Base-by-base conservation (phyloP, 2,888 invertebrate species). In the Ommatoiulus sabulosus region DNA sequence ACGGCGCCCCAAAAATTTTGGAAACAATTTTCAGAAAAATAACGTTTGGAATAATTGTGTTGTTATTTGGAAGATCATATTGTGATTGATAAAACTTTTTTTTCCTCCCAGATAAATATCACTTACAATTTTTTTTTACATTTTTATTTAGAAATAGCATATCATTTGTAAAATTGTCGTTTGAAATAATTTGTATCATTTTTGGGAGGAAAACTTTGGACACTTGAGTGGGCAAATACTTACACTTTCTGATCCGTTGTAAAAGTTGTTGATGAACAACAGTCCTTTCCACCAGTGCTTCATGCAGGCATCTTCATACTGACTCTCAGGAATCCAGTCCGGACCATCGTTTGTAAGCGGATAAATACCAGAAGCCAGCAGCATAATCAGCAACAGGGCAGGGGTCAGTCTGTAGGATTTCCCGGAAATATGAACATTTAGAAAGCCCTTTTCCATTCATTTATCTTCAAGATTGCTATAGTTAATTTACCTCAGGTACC, bases 261-360 rank as follows among this genome's bases (percentile, higher is more conserved):
- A 88, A 44, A 88, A 88, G 63, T 88, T 88, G 63, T 88, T 88
- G 35, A 88, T 57, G 20, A 88, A 86, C 12, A 88, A 44, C 15
- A 88, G 46, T 43, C 88, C 88, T 24, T 86, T 88, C 88, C 88
- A 88, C 57, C 86, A 86, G 46, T 88, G 86, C 8, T 86, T 48
- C 12, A 10, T 17, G 84, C 88, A 88, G 15, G 24, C 52, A 48
- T 63, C 63, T 86, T 88, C 86, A 15, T 52, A 88, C 24, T 86
- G 44, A n/a, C 52, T 5, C 7, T 12, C 86, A 7, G 12, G 12
- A 48, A 88, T 86, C 88, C 88, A 88, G 43, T 88, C 86, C 4
- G 86, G 86, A 15, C 84, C 88, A 44, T 88, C 88, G 35, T 12
- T 20, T 8, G 57, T 44, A 17, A 52, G 44, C 12, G 35, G 57